Evolutionary conservation across 2,888 invertebrate genomes (phyloP), one percentile per base, ranked within the genome.

Genomic region (Eucera pruinosa): DNA sequence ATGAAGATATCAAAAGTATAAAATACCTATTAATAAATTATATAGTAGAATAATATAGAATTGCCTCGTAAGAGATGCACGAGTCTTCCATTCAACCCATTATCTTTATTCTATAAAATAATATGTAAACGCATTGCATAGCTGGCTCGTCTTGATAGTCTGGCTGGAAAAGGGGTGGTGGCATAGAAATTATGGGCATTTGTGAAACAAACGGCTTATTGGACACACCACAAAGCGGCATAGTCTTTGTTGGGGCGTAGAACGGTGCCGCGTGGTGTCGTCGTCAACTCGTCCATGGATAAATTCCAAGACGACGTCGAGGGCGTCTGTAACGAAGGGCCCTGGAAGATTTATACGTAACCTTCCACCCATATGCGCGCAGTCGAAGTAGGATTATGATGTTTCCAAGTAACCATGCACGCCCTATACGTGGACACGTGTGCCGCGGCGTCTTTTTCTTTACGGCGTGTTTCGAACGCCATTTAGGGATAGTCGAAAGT

Each of bases 371-470:
- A 78, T 82, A 71, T 78, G 76, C 27, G 55, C 54, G 18, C 45
- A 36, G 50, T 65, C 65, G 60, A 67, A 62, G 54, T 48, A 64
- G 85, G 88, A 89, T 89, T 90, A 90, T 89, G 89, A 89, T 86
- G 85, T 89, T 89, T 90, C 89, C 85, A 55, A 89, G 89, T 88
- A 89, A 85, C 80, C 55, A 25, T 79, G 77, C 82, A 80, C 78
- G 76, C 80, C 78, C 80, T 66, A 33, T 33, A 30, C 50, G 55
- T 48, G 54, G 80, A 72, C 82, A 75, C 86, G 83, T 83, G 84
- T 76, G 69, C 50, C 39, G 18, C 62, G 62, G 9, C 18, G 61
- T 33, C 52, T 41, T 66, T 67, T 71, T 27, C 41, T 76, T 82
- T 68, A 74, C 39, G 36, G 62, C 73, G n/a, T 61, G 27, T 64